These are phyloP conservation scores for Apodemia duryi DNA, from an alignment of 2,888 invertebrate genomes.

Conservation along the genomic window DNA sequence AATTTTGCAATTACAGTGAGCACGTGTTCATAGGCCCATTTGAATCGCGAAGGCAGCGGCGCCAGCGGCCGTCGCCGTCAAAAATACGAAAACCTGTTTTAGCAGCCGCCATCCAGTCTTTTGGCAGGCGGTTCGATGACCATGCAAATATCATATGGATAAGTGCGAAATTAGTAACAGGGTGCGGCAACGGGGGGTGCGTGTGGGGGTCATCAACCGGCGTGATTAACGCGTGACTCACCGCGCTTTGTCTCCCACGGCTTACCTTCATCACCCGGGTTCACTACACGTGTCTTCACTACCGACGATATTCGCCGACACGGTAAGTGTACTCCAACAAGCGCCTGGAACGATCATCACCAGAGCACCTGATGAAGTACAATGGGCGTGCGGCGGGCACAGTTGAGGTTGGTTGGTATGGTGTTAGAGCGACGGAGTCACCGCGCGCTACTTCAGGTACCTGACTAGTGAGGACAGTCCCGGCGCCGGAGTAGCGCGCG, in stretches of 20 bases:
- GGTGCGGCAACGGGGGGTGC: slow-evolving; percentile 54
- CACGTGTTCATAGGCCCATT: slow-evolving; percentile 38
- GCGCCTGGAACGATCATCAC: slow-evolving; percentile 94
- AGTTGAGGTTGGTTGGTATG: slow-evolving; percentile 28
- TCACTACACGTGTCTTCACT: slow-evolving; percentile 35
- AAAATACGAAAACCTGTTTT: slow-evolving; percentile 72
- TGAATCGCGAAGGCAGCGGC: slow-evolving; percentile 55
- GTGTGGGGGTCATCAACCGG: slow-evolving; percentile 61
- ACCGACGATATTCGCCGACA: slow-evolving; percentile 81
- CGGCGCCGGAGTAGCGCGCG: slow-evolving; percentile 95
- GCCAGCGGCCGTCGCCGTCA: slow-evolving; percentile 49
- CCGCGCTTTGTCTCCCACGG: slow-evolving; percentile 60
- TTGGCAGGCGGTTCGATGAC: slow-evolving; percentile 71
- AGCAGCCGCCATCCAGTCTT: slow-evolving; percentile 67
- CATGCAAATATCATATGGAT: slow-evolving; percentile 55
- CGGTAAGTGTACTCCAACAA: slow-evolving; percentile 99
- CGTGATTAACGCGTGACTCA: slow-evolving; percentile 62
- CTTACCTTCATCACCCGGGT: slow-evolving; percentile 38
- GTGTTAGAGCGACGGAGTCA: slow-evolving; percentile 69
- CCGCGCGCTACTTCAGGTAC: slow-evolving; percentile 99
- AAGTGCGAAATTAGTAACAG: slow-evolving; percentile 56
- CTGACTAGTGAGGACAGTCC: slow-evolving; percentile 92
- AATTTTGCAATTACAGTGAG: slow-evolving; percentile 29
- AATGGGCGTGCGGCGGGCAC: slow-evolving; percentile 94
- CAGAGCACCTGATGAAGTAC: slow-evolving; percentile 99